Conservation (phyloP, 2,797 vertebrate genomes). For the Acrocephalus scirpaceus region DNA sequence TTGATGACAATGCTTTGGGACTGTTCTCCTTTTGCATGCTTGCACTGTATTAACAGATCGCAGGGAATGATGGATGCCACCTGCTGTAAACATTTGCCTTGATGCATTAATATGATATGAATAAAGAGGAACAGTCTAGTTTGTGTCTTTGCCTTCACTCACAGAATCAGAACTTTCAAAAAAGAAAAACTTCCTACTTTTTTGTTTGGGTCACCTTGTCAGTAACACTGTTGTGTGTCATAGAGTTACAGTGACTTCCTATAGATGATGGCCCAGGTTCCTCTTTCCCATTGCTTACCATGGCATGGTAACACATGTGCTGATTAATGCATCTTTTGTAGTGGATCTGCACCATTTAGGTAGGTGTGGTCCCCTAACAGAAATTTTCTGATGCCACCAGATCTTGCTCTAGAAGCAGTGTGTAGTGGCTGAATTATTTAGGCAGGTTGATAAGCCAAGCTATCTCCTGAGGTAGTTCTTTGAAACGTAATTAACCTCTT, state of each 20-base stretch:
- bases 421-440: neutral
- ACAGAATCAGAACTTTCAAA: neutral
- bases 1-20: neutral
- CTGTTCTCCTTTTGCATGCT: neutral
- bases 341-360: neutral
- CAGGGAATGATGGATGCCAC: neutral
- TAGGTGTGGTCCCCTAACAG: neutral
- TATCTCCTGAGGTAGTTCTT: neutral
- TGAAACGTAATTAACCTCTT: neutral
- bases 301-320: neutral
- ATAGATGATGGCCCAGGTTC: neutral
- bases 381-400: neutral
- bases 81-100: neutral
- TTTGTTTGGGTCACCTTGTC: neutral
- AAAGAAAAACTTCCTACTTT: neutral
- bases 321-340: neutral
- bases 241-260: neutral
- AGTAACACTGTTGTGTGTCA: neutral
- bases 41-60: neutral
- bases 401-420: neutral
- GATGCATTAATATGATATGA: neutral
- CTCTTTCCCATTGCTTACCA: neutral
- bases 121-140: neutral
- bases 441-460: neutral
- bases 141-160: neutral